Base-by-base conservation (phyloP, 2,888 invertebrate genomes). In the Xestia rhomboidea region DNA sequence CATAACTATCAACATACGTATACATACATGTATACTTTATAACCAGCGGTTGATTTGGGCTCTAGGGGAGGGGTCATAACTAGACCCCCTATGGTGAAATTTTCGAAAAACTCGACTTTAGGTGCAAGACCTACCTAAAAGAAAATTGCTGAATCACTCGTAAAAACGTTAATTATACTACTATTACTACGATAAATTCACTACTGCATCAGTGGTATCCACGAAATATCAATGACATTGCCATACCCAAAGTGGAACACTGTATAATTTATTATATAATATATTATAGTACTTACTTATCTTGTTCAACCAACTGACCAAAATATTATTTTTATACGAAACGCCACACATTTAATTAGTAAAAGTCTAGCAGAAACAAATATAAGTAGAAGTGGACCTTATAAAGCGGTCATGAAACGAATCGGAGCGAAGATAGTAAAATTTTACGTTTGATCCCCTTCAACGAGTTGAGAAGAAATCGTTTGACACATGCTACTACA, bases 351-450 rank as follows among this genome's bases (percentile, higher is more conserved):
- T 77, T 60, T 51, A 73, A 79, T 71, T 83, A 62, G 57, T 38
- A 11, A 57, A 34, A 30, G n/a, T 18, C 10, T 38, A 44, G n/a
- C 49, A 57, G 21, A 63, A 68, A 73, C 38, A 70, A 51, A 79
- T 66, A 24, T 46, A 30, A 54, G 60, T 74, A n/a, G 44, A 62
- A 79, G 38, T 74, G 64, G 44, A 79, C 74, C 73, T 68, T 78
- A 82, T 88, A 87, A 88, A 88, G 85, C 63, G 67, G 75, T 64
- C 84, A 84, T 88, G 86, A 86, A 88, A 87, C 76, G 85, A 74
- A 82, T 77, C 70, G 76, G 76, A 78, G 86, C 77, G 82, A 70
- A 87, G 88, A 88, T 87, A 89, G 89, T 91, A 90, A 90, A 91
- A 89, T 89, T 87, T 91, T 88, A 91, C 81, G 88, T 85, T 81